Percentiles rank a stretch among this genome's conserved stretches.
Evolutionary conservation across 1,140 invertebrate genomes (phyloP).

Genomic region (Paracyclopina nana): DNA sequence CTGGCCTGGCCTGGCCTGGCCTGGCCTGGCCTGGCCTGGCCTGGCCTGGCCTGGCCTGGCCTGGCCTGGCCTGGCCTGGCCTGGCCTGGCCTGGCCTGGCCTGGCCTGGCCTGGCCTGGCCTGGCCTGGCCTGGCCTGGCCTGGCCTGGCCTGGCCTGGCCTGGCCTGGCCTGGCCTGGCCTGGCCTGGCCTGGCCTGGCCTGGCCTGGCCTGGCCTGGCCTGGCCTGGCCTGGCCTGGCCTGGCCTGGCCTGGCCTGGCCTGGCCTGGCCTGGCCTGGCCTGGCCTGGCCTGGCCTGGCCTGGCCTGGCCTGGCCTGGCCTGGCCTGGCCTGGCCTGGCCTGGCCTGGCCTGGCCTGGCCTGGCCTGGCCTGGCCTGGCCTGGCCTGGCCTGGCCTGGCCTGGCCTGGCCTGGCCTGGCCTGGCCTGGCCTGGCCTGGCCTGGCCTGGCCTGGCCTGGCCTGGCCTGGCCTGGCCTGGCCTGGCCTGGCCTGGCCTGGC

Average conservation of each 20-base stretch:
- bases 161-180: conserved; percentile 20
- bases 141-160: conserved; percentile 19
- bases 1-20: conserved; percentile 19
- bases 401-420: conserved; percentile 21
- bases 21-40: conserved; percentile 19
- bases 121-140: conserved; percentile 20
- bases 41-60: conserved; percentile 17
- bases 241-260: conserved; percentile 21
- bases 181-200: conserved; percentile 19
- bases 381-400: conserved; percentile 17
- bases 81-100: conserved; percentile 19
- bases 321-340: conserved; percentile 19
- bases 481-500: conserved; percentile 21
- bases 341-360: conserved; percentile 19
- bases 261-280: conserved; percentile 20
- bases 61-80: conserved; percentile 18
- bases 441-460: conserved; percentile 21
- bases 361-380: conserved; percentile 16
- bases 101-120: conserved; percentile 21
- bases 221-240: conserved; percentile 21
- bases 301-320: conserved; percentile 20
- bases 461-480: conserved; percentile 21
- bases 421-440: conserved; percentile 20
- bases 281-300: conserved; percentile 21
- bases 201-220: conserved; percentile 21